Base-by-base conservation (phyloP, 2,113 vertebrate genomes). In the Sinosuthora webbiana region DNA sequence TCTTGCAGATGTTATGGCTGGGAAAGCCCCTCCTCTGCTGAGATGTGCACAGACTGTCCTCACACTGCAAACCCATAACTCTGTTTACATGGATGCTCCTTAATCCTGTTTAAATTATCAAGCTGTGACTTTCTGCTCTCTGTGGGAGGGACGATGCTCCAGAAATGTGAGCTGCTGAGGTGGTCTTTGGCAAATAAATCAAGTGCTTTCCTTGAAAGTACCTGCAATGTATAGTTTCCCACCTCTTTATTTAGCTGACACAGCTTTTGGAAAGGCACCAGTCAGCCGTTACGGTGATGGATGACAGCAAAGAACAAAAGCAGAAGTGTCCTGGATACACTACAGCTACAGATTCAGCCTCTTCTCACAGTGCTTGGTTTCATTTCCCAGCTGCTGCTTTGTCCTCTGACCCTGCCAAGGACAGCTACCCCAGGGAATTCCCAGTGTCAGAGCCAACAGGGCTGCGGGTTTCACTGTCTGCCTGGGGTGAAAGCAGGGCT, bases 231-330 rank as follows among this genome's bases (percentile, higher is more conserved):
- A 8, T 13, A 27, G 24, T 63, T 93, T 78, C 30, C 44, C 63
- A 86, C 27, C 59, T 88, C 74, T 77, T 62, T 17, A 52, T 60
- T 94, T 73, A 65, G 37, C 49, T 45, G 77, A 84, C 4, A 4
- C 21, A 47, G 70, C 63, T 93, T 90, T 83, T 70, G 42, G 70
- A 87, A 85, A 86, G 23, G 31, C 49, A 63, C 49, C 39, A 74
- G 62, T 76, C 74, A 76, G 73, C 15, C 4, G 79, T 91, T 87
- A 28, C 1, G 2, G 37, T 49, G 84, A 95, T 53, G 78, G 45
- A 86, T 71, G 33, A n/a, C 89, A 89, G 41, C 42, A 75, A 83
- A 82, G 87, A 91, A 80, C 71, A 95, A 91, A 95, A 95, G 84
- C 39, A 85, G 94, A 96, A 94, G 87, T 90, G 50, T 45, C 67